Conservation (phyloP, 2,113 vertebrate genomes). For the Notarius lentiginosus region DNA sequence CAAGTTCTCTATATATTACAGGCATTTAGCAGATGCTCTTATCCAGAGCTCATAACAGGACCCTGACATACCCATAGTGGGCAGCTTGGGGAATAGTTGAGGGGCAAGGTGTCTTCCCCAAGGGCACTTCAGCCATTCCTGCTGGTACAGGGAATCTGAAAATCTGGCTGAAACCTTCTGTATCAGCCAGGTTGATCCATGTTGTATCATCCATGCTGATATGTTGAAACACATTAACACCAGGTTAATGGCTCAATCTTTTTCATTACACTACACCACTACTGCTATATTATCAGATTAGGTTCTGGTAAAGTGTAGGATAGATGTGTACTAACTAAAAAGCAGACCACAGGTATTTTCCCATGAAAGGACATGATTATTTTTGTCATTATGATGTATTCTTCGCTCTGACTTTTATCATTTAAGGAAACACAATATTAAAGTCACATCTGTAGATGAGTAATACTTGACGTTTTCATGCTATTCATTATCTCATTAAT, state of each 20-base stretch:
- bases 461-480: not conserved
- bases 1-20: not conserved
- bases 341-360: not conserved
- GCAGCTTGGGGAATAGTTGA: too few species aligned
- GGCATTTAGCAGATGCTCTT: too few species aligned
- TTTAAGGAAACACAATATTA: not conserved
- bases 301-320: not conserved
- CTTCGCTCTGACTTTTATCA: not conserved
- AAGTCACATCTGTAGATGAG: not conserved
- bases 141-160: too few species aligned
- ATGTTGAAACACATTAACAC: conserved; percentile 2
- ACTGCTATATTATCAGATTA: not conserved
- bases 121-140: too few species aligned
- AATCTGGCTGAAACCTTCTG: not conserved
- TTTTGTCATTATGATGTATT: not conserved
- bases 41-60: too few species aligned
- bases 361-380: not conserved
- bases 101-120: too few species aligned
- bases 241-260: not conserved
- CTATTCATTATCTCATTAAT: not conserved
- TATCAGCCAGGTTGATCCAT: not conserved
- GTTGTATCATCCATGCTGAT: not conserved
- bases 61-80: too few species aligned
- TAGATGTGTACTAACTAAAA: not conserved
- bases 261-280: not conserved